Base-by-base conservation (phyloP, 1,140 invertebrate species). In the Drosophila gunungcola region DNA sequence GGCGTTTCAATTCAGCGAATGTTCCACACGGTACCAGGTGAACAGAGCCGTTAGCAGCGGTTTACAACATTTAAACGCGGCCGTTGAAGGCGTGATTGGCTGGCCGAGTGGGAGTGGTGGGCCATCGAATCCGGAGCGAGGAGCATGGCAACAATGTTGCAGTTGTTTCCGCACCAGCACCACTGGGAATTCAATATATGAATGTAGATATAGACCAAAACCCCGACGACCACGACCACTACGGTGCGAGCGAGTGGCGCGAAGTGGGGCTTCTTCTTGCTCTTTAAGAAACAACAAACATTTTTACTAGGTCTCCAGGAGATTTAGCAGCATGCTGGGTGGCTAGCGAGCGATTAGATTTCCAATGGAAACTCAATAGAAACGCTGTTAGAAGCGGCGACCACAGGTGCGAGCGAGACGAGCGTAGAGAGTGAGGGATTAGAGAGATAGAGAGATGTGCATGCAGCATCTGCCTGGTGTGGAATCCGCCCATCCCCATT, bases 281-380 rank as follows among this genome's bases (percentile, higher is more conserved):
- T 90, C 86, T 90, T 90, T 90, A 90, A 90, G 81, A 90, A 82
- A 85, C 88, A 91, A 90, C 86, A 90, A 90, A 90, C 86, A 90
- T 90, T 91, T 91, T 73, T 90, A 90, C 86, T 88, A 90, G 86
- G 86, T 88, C 69, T 82, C 65, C 86, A 90, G 86, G 69, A 91
- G 77, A 77, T 80, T 75, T 83, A 90, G 86, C 85, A 89, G 80
- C 84, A 72, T 78, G 69, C 68, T 64, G 54, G 52, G 27, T 16
- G 49, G 64, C 63, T 29, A 63, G 53, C 53, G 61, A 64, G 61
- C 79, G 82, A 91, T 90, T 90, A 90, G 86, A 90, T 90, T 90
- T 90, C 79, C 86, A 79, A 80, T 80, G 86, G 78, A 90, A 90
- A 90, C 75, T 79, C 86, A 90, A 90, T 90, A 90, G 86, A 90